phyloP scores from a whole-genome alignment of 2,797 vertebrate genomes.

The Poecilia velifera region DNA sequence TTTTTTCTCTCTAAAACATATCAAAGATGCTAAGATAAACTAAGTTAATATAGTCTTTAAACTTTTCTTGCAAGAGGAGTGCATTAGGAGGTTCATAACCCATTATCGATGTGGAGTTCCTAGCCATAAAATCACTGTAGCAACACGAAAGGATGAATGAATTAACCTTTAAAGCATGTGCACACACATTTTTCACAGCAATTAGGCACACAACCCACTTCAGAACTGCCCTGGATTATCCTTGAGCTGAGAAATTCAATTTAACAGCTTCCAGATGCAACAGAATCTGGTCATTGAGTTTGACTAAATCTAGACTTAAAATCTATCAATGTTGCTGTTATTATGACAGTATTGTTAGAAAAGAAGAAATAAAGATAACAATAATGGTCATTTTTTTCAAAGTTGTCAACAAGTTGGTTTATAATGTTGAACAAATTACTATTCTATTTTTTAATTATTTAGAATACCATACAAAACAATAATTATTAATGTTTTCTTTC shows the following conservation, averaged over 20 bases:
- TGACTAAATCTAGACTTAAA: background rate
- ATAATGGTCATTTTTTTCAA: background rate
- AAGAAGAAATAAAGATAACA: background rate
- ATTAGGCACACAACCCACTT: background rate
- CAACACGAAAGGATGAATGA: background rate
- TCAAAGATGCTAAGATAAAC: background rate
- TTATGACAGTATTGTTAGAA: background rate
- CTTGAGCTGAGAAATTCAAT: background rate
- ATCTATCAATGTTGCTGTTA: background rate
- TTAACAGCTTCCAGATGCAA: background rate
- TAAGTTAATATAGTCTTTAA: background rate
- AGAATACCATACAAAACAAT: background rate
- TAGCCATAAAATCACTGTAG: background rate
- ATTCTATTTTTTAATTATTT: background rate
- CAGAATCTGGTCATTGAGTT: background rate
- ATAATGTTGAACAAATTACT: background rate
- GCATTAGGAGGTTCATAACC: background rate
- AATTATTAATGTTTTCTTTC: background rate
- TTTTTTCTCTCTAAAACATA: background rate
- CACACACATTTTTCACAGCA: background rate
- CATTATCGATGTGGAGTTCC: background rate
- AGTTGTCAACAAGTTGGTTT: background rate
- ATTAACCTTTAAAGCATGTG: background rate
- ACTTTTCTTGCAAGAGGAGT: background rate
- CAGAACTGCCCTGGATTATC: background rate